Base-by-base conservation (phyloP, 2,113 vertebrate genomes). In the Reinhardtius hippoglossoides region DNA sequence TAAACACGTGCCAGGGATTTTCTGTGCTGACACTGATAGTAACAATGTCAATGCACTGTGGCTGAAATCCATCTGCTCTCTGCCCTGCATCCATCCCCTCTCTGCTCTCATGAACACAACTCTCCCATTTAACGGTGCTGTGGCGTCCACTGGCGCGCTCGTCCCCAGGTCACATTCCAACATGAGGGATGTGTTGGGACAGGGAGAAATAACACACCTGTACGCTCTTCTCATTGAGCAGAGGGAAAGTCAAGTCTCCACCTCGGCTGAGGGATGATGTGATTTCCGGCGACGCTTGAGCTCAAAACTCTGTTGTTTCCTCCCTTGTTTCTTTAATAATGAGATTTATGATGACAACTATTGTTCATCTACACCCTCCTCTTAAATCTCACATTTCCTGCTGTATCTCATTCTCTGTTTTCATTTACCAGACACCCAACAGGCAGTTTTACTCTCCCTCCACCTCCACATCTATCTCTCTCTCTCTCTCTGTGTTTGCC, bases 111-210 rank as follows among this genome's bases (percentile, higher is more conserved):
- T 3, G 52, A 24, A 18, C 40, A 48, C 20, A 74, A 37, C 27
- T 18, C 55, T 16, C 48, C 35, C 67, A 0, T 10, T 18, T 27
- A 9, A 37, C 31, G 2, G 40, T 27, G 56, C 55, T 40, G 4
- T 57, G 65, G 18, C 24, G 62, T 68, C 71, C 71, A 10, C 44
- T 55, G 57, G 63, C 59, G 68, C n/a, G n/a, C 14, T 75, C 37
- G 0, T 83, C 70, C 58, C 70, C 71, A 66, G 78, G 86, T 88
- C 76, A 85, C 92, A 93, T 92, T 93, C 89, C 90, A 57, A 65
- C 35, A 42, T 13, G 40, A 42, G 35, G 18, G 81, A 83, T 91
- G 0, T 91, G 90, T 88, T 21, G 54, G 78, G 55, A 81, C 90
- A 83, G 60, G 60, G 27, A 9, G 66, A 66, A 12, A 42, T 13